Conservation (phyloP, 2,113 vertebrate genomes). For the Pangasianodon gigas region DNA sequence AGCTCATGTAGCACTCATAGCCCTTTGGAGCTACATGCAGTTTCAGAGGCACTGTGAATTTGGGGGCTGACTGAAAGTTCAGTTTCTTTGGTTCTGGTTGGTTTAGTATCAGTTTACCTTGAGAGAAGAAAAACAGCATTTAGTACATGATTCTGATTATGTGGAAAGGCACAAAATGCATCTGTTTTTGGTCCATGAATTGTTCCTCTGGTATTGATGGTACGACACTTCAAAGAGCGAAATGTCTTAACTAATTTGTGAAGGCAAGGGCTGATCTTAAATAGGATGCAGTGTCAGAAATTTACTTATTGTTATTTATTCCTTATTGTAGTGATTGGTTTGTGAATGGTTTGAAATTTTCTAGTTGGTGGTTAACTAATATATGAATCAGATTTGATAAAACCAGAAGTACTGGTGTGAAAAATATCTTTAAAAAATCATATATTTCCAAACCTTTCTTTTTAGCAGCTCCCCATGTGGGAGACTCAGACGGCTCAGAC, state of each 20-base stretch:
- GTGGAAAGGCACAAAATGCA: neutral
- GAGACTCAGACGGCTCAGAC: constrained; percentile 78
- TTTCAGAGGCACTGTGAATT: constrained; percentile 78
- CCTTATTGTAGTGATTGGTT: neutral
- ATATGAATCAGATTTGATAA: neutral
- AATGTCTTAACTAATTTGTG: neutral
- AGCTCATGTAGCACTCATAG: constrained; percentile 85
- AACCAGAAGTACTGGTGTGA: neutral
- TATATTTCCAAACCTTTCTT: constrained; percentile 69
- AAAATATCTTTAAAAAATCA: neutral
- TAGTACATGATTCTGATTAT: neutral
- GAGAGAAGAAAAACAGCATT: constrained; percentile 28
- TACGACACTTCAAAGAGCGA: neutral
- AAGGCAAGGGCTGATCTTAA: neutral
- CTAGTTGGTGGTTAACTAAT: neutral
- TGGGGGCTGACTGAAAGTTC: constrained; percentile 72
- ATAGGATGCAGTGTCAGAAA: neutral
- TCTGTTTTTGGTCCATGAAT: neutral
- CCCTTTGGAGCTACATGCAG: constrained; percentile 75
- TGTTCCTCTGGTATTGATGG: neutral
- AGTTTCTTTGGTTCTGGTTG: constrained; percentile 62
- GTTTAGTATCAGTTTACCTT: constrained; percentile 71
- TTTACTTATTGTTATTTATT: neutral
- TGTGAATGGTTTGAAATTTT: neutral
- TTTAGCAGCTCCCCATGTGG: constrained; percentile 72